Percentiles rank a stretch among this genome's conserved stretches.
phyloP scores from a whole-genome alignment of 2,113 vertebrate species.

The Brevimyrus niger region DNA sequence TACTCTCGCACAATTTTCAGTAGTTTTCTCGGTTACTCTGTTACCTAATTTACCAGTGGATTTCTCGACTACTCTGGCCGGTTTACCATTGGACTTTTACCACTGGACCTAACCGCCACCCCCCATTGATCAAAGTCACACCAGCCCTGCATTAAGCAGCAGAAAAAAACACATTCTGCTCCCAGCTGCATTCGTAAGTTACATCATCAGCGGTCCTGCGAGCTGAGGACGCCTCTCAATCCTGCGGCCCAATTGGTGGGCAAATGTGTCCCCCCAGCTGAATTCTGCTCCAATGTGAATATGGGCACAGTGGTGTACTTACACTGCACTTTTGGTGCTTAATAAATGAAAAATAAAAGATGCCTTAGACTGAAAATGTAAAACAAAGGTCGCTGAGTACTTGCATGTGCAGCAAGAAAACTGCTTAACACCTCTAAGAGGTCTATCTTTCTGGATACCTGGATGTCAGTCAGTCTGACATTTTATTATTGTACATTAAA shows the following conservation, averaged over 20 bases:
- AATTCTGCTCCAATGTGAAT: not conserved
- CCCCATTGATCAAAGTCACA: conserved; percentile 25
- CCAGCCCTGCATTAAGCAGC: conserved; percentile 17
- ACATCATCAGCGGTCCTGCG: conserved; percentile 6
- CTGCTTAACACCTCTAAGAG: not conserved
- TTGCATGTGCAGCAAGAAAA: not conserved
- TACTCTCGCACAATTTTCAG: not conserved
- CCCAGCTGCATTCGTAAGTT: not conserved
- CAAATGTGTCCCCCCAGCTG: not conserved
- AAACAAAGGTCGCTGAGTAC: not conserved
- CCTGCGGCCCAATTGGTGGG: not conserved
- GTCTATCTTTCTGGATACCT: not conserved
- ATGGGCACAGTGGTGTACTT: not conserved
- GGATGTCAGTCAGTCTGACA: not conserved
- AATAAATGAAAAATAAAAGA: not conserved
- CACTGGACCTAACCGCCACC: not conserved
- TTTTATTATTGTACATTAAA: not conserved
- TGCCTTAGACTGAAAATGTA: not conserved
- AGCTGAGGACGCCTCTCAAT: not conserved
- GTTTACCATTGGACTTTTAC: conserved; percentile 22
- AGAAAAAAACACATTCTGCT: not conserved
- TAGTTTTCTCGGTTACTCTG: not conserved
- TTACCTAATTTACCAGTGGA: conserved; percentile 17
- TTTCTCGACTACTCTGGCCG: conserved; percentile 12
- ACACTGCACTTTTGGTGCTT: not conserved